These are phyloP conservation scores for Zosterops pallidus DNA, from an alignment of 2,113 vertebrate genomes.

Conservation along the genomic window DNA sequence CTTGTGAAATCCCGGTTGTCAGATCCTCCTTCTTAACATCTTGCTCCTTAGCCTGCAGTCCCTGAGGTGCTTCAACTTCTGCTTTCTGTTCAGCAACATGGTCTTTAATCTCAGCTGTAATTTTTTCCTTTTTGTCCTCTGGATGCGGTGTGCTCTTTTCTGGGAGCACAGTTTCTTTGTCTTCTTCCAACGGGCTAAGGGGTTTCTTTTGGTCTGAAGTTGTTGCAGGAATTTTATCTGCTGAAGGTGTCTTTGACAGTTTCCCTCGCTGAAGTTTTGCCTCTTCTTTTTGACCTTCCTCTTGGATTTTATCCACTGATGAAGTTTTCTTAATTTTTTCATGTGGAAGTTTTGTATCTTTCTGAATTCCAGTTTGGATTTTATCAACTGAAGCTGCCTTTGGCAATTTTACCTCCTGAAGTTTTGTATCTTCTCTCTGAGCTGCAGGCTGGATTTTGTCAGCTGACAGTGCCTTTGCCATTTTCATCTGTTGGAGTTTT, in stretches of 20 bases:
- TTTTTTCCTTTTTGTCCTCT: conserved; percentile 36
- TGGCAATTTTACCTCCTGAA: conserved; percentile 8
- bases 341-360: conserved; percentile 13
- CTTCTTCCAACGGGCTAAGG: conserved; percentile 22
- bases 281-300: conserved; percentile 23
- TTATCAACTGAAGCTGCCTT: conserved; percentile 50
- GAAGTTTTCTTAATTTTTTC: conserved; percentile 12
- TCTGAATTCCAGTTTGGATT: conserved; percentile 41
- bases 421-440: background rate
- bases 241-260: conserved; percentile 30
- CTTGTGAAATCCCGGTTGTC: background rate
- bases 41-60: background rate
- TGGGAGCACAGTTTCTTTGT: background rate
- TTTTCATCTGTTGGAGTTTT: conserved; percentile 53
- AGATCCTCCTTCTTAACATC: background rate
- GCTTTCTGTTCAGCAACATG: background rate
- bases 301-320: conserved; percentile 43
- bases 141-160: conserved; percentile 3
- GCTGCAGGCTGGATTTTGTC: conserved; percentile 48
- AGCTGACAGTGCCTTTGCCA: conserved; percentile 53
- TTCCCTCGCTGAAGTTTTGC: conserved; percentile 30
- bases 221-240: conserved; percentile 38
- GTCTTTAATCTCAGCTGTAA: background rate
- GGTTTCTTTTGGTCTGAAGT: conserved; percentile 39
- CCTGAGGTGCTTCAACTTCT: background rate